These are phyloP conservation scores for Anolis sagrei DNA, from an alignment of 2,113 vertebrate species.

Conservation along the genomic window DNA sequence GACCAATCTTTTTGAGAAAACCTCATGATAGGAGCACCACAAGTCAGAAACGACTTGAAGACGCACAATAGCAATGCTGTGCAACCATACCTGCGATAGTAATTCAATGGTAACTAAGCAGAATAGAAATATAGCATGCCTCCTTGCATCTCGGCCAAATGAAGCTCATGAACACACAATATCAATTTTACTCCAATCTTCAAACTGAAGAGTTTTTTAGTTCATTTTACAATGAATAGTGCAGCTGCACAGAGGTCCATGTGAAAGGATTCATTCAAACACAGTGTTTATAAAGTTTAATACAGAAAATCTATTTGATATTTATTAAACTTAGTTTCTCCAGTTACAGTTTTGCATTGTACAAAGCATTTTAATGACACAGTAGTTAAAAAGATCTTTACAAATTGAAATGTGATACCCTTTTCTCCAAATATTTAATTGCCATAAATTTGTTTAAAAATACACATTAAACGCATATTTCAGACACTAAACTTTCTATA, in stretches of 20 bases:
- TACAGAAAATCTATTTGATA: slow-evolving; percentile 91
- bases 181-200: background rate
- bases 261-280: slow-evolving; percentile 31
- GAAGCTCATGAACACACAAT: background rate
- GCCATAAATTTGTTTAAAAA: slow-evolving; percentile 90
- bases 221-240: too few relatives aligned
- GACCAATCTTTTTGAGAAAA: too few relatives aligned
- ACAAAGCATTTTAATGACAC: slow-evolving; percentile 90
- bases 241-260: background rate
- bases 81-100: background rate
- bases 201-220: background rate
- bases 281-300: slow-evolving; percentile 72
- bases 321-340: slow-evolving; percentile 90
- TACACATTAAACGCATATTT: slow-evolving; percentile 89
- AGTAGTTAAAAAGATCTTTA: slow-evolving; percentile 90
- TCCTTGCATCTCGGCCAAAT: background rate
- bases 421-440: slow-evolving; percentile 91
- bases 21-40: too few relatives aligned
- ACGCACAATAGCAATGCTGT: background rate
- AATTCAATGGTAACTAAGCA: background rate
- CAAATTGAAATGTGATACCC: slow-evolving; percentile 91
- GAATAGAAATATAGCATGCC: rapidly evolving
- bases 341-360: slow-evolving; percentile 90
- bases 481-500: slow-evolving; percentile 91
- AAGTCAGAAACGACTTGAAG: too few relatives aligned